Percentiles rank a stretch among this genome's conserved stretches.
phyloP scores from a whole-genome alignment of 2,797 vertebrate genomes.

The Falco naumanni region DNA sequence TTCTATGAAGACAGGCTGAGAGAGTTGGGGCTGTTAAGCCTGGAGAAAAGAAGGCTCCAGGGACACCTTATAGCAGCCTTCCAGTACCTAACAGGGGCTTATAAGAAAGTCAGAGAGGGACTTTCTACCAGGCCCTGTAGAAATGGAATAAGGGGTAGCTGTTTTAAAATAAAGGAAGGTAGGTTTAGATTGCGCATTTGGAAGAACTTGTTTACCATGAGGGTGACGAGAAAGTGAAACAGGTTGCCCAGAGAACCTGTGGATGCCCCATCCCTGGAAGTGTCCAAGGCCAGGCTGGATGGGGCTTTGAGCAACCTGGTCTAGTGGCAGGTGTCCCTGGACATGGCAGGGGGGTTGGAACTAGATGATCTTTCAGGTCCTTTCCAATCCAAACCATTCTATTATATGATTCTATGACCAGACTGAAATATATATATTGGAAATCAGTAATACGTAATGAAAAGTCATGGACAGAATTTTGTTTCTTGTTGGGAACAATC shows the following conservation, averaged over 20 bases:
- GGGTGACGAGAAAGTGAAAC: neutral
- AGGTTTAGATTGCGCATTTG: neutral
- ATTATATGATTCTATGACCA: neutral
- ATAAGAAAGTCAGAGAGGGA: neutral
- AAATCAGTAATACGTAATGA: neutral
- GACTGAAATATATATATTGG: neutral
- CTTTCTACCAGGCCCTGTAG: neutral
- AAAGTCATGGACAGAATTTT: neutral
- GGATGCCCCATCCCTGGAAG: neutral
- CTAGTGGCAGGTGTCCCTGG: neutral
- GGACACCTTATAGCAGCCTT: neutral
- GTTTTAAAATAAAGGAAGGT: neutral
- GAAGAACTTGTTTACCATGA: neutral
- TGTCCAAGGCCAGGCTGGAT: neutral
- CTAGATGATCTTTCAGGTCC: accelerated
- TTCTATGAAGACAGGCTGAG: neutral
- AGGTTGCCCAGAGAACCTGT: neutral
- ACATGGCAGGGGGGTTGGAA: neutral
- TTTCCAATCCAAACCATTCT: neutral
- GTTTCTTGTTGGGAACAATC: neutral
- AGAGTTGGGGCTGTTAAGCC: neutral
- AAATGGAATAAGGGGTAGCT: neutral
- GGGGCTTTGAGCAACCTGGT: neutral
- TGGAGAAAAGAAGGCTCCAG: neutral
- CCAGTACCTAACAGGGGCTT: neutral